Evolutionary conservation across 2,888 invertebrate genomes (phyloP).

Genomic region (Lasioglossum villosulum): DNA sequence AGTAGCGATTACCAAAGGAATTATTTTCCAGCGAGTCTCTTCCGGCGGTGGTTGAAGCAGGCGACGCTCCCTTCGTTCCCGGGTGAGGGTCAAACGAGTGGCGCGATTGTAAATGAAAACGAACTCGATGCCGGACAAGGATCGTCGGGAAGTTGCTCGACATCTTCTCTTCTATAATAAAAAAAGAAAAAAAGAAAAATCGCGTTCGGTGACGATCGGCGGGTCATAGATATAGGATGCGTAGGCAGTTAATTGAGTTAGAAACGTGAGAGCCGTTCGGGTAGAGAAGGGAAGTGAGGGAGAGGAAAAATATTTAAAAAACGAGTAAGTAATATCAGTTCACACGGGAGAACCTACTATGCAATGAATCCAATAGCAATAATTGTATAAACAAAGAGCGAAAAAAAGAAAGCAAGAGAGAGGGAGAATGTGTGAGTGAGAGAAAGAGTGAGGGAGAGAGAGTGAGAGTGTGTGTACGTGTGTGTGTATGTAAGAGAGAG

Average conservation of each 20-base stretch:
- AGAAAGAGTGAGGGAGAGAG: neutral
- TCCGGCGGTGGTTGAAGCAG: neutral
- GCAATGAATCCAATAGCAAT: slow-evolving; percentile 84
- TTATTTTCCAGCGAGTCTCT: slow-evolving; percentile 2
- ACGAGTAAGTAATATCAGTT: slow-evolving; percentile 65
- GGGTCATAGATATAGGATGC: neutral
- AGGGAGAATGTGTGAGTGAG: neutral
- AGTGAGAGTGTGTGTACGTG: neutral
- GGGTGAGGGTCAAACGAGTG: neutral
- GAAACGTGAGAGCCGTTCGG: neutral
- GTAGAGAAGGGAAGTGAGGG: neutral
- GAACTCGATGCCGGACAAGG: slow-evolving; percentile 10
- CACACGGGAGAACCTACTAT: slow-evolving; percentile 75
- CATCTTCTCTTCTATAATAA: slow-evolving; percentile 65
- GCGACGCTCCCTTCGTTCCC: neutral
- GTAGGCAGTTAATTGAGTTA: neutral
- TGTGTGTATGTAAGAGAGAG: neutral
- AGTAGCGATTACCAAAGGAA: slow-evolving; percentile 7
- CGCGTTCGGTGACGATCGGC: slow-evolving; percentile 15
- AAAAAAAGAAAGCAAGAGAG: neutral
- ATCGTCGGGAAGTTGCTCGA: slow-evolving; percentile 12
- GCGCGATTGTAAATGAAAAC: neutral
- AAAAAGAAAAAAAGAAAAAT: neutral
- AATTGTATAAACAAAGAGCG: slow-evolving; percentile 71
- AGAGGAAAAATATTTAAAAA: neutral